Base-by-base conservation (phyloP, 2,113 vertebrate genomes). In the Alexandromys fortis region DNA sequence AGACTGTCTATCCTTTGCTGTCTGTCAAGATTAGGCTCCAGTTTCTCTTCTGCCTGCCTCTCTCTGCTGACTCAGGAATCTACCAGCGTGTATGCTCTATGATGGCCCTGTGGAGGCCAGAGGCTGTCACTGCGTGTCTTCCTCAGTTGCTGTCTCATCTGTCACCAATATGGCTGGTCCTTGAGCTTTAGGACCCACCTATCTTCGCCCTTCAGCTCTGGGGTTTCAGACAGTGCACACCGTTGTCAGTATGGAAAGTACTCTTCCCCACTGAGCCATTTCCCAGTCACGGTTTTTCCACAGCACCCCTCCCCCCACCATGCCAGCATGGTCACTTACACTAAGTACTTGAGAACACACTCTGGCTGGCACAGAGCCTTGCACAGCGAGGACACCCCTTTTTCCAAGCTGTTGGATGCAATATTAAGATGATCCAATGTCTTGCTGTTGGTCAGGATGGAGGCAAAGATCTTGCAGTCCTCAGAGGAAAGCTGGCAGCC, bases 341-440 rank as follows among this genome's bases (percentile, higher is more conserved):
- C 33, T n/a, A 95, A 17, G 42, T 0, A 0, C 8, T 55, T 0
- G n/a, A 96, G 75, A 2, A 9, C 0, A 3, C 75, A 86, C 26
- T 55, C 17, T 1, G 92, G 75, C 61, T 11, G 67, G 75, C 89
- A 10, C 75, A 97, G 19, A 10, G 85, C 79, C 49, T 61, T 33
- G 42, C 49, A 92, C 86, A 96, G 3, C 0, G 2, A 0, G 6
- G 4, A 4, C 0, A 90, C 0, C 0, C 95, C 95, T 0, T 38
- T 4, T 10, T 30, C 33, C 89, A 97, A n/a, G 61, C 2, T 0
- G 26, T 90, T 95, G 75, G 19, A 65, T 5, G 79, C 5, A 0
- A 96, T 1, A 1, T 90, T 67, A 16, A 97, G 86, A 6, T 83
- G 5, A 45, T 4, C 82, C 75, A 97, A n/a, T 14, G 49, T 96